Evolutionary conservation across 2,113 vertebrate species (phyloP).

Genomic region (Dasyurus viverrinus): DNA sequence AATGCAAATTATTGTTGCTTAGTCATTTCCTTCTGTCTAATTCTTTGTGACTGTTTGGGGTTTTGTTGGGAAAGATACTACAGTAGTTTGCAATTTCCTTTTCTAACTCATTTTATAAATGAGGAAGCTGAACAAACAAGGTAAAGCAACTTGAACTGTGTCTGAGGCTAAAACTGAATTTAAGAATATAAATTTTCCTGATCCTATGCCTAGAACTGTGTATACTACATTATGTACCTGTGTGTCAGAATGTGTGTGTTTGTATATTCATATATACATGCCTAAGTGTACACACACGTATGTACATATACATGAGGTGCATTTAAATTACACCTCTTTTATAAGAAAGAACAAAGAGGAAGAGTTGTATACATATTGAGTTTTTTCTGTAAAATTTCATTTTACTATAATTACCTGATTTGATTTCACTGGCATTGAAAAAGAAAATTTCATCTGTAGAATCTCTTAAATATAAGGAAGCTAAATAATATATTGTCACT

Average conservation of each 20-base stretch:
- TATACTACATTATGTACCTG: not conserved
- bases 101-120: not conserved
- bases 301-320: no score
- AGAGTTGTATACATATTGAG: slow-evolving; percentile 19
- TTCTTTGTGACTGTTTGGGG: not conserved
- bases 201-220: not conserved
- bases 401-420: not conserved
- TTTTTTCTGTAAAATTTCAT: slow-evolving; percentile 10
- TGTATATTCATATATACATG: not conserved
- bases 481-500: not conserved
- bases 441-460: not conserved
- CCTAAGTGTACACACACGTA: not conserved
- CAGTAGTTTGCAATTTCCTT: not conserved
- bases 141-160: not conserved
- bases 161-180: not conserved
- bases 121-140: not conserved
- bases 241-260: not conserved
- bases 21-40: not conserved
- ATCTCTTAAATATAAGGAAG: not conserved
- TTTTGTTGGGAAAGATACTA: not conserved
- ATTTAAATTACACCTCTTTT: not conserved
- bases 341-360: not conserved
- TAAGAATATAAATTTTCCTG: not conserved
- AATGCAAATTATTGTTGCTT: not conserved
- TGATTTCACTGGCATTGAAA: slow-evolving; percentile 8